These are phyloP conservation scores for Dunckerocampus dactyliophorus DNA, from an alignment of 2,113 vertebrate genomes.

Conservation along the genomic window DNA sequence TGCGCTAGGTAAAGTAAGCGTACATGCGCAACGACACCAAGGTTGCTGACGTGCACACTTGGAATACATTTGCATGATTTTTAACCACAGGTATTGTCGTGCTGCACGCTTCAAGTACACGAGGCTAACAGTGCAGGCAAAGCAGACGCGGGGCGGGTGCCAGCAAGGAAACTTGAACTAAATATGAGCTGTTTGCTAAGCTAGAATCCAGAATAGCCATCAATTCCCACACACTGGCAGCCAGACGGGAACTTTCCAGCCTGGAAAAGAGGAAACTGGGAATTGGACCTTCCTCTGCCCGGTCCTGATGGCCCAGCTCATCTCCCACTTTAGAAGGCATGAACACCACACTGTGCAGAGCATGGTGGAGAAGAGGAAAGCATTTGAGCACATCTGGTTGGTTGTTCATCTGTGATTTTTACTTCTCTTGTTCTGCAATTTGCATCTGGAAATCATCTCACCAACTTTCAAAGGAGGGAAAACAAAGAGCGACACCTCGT, in stretches of 20 bases:
- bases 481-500: conserved; percentile 26
- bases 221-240: conserved; percentile 59
- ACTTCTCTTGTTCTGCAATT: background rate
- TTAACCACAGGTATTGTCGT: no score
- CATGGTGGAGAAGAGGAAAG: conserved; percentile 11
- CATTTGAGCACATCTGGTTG: conserved; percentile 3
- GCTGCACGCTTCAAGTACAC: background rate
- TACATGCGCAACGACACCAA: background rate
- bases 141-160: background rate
- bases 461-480: conserved; percentile 11
- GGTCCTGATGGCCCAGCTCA: background rate
- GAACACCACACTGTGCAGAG: no score
- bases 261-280: conserved; percentile 65
- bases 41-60: no score
- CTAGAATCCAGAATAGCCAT: conserved; percentile 61
- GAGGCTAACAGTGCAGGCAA: background rate
- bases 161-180: conserved; percentile 37
- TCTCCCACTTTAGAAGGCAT: background rate
- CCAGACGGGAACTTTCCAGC: conserved; percentile 64
- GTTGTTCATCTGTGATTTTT: conserved; percentile 14
- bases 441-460: conserved; percentile 39
- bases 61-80: no score
- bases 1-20: conserved; percentile 23
- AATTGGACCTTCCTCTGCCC: conserved; percentile 56
- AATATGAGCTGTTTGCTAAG: conserved; percentile 51